A percentile compares a stretch with the other conserved stretches of the same genome.
phyloP scores from a whole-genome alignment of 2,113 vertebrate species.

The Mastomys coucha region DNA sequence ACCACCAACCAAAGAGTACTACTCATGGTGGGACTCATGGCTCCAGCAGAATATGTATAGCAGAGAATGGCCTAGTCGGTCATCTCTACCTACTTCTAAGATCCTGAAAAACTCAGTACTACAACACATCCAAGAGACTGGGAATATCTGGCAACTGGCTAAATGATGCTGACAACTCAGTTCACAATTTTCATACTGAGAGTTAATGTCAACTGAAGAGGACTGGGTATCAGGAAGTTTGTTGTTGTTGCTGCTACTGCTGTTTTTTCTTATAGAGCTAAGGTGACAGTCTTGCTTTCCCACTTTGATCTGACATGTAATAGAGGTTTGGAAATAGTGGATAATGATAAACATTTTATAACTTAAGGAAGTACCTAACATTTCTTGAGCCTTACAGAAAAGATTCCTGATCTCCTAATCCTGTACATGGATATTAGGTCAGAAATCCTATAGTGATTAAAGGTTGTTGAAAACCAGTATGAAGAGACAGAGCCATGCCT shows the following conservation, averaged over 20 bases:
- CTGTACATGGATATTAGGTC: neutral
- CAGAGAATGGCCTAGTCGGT: too few species aligned
- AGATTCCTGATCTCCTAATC: neutral
- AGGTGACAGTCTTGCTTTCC: neutral
- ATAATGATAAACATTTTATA: constrained; percentile 6
- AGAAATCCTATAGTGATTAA: neutral
- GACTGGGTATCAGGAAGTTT: neutral
- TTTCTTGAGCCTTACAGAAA: neutral
- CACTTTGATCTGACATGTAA: constrained; percentile 8
- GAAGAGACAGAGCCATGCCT: neutral
- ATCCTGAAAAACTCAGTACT: neutral
- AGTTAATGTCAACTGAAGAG: neutral
- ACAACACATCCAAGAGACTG: neutral
- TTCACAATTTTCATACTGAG: neutral
- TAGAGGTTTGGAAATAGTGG: neutral
- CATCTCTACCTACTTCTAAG: constrained; percentile 37
- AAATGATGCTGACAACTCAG: neutral
- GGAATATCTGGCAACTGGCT: neutral
- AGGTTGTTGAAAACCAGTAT: neutral
- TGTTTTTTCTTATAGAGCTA: constrained; percentile 14
- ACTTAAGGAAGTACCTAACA: neutral
- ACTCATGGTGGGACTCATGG: too few species aligned
- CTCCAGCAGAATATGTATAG: too few species aligned
- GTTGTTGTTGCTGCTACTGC: neutral
- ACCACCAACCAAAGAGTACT: too few species aligned